Conservation (phyloP, 2,113 vertebrate genomes). For the Spizaetus ornatus region DNA sequence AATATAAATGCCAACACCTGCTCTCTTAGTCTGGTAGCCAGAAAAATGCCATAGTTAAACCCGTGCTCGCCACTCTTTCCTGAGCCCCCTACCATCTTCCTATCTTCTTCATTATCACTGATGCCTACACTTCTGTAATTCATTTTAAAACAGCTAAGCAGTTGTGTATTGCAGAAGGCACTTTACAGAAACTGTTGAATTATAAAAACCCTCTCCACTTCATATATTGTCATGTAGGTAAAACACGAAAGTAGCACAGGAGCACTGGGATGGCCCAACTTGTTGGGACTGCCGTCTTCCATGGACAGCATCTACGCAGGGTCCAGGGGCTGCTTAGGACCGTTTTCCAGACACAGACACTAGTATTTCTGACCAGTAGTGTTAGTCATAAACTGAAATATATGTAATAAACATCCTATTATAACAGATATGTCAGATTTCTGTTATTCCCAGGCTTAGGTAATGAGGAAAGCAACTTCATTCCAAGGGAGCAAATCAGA, state of each 20-base stretch:
- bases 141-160: background rate
- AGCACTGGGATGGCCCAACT: background rate
- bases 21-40: background rate
- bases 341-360: background rate
- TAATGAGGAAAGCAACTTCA: background rate
- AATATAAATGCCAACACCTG: background rate
- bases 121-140: background rate
- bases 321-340: background rate
- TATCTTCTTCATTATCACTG: background rate
- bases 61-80: rapidly evolving
- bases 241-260: background rate
- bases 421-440: background rate
- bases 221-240: background rate
- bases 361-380: background rate
- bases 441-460: background rate
- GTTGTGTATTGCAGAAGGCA: background rate
- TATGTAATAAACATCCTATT: background rate
- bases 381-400: background rate
- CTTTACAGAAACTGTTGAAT: background rate
- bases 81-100: background rate
- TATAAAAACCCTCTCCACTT: background rate
- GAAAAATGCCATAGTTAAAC: background rate
- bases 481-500: background rate
- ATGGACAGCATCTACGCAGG: background rate
- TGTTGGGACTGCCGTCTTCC: background rate